These are phyloP conservation scores for Drosophila sulfurigaster DNA, from an alignment of 1,140 invertebrate genomes.

Conservation along the genomic window DNA sequence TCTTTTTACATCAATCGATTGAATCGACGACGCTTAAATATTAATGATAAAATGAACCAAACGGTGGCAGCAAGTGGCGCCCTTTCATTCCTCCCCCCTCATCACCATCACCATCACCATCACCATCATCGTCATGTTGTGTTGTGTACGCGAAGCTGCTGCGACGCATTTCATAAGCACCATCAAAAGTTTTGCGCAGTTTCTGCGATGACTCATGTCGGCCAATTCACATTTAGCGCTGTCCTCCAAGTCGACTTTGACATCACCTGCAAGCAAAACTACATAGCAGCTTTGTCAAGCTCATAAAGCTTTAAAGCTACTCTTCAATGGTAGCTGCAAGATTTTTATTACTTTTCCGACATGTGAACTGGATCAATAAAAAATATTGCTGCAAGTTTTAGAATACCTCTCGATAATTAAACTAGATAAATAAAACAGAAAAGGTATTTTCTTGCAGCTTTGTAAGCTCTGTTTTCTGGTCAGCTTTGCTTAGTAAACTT, in stretches of 20 bases:
- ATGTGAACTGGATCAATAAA: no score
- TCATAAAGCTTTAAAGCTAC: no score
- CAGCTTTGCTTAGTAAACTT: no score
- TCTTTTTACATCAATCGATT: constrained; percentile 64
- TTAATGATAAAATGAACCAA: constrained; percentile 69
- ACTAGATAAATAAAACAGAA: no score
- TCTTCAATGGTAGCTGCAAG: no score
- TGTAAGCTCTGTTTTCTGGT: no score
- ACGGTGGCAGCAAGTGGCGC: constrained; percentile 37
- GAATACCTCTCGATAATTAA: no score
- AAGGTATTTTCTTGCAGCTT: no score
- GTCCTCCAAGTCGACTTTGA: neutral
- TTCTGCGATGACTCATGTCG: constrained; percentile 37
- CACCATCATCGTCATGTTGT: neutral
- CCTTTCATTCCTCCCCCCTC: neutral
- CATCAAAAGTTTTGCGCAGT: constrained; percentile 50
- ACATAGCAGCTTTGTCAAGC: neutral
- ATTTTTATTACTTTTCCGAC: no score
- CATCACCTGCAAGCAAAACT: constrained; percentile 2
- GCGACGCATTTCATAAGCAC: constrained; percentile 44
- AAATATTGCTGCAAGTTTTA: no score
- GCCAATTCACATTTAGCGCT: neutral
- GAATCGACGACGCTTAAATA: constrained; percentile 81
- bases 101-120: neutral
- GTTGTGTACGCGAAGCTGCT: neutral